Evolutionary conservation across 2,797 vertebrate genomes (phyloP), one percentile per base, ranked within the genome.

Genomic region (Lagodon rhomboides): DNA sequence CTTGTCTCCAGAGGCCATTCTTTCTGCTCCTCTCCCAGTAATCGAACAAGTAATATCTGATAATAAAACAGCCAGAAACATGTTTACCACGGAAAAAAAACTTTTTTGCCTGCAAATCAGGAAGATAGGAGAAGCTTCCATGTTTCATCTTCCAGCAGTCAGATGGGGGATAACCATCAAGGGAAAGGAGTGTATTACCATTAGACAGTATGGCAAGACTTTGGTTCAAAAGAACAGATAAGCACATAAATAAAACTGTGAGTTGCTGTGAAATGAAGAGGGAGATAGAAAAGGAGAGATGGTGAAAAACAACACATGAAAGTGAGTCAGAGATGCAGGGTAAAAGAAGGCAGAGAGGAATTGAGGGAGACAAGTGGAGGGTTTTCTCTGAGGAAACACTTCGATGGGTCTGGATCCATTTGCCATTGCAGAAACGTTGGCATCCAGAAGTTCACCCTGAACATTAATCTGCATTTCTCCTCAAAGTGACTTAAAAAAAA

Each of bases 171-270:
- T 82, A 85, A 83, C 79, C 87, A 89, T 91, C 86, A 91, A 87
- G 82, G 77, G 73, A 65, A 73, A 85, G 67, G 50, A 75, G 59
- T 61, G 71, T 5, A 82, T 86, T 79, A 77, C 73, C 68, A 86
- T 85, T 66, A 87, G 34, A 64, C 58, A 73, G 79, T 60, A 66
- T 73, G 79, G 88, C 34, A 68, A 70, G 75, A 85, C 84, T 81
- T 87, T 77, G 84, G 77, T 89, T 91, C 84, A 91, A 90, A 92
- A 82, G 70, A 85, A 82, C 43, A 76, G 72, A 85, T 84, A 85
- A 79, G 60, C 71, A 83, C 79, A 89, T 81, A 84, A 87, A 89
- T 85, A 92, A 83, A 54, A 84, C 79, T 55, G 66, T 22, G 66
- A 78, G 80, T 55, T 66, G 47, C 79, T 74, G 65, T 16, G 23